Conservation (phyloP, 1,140 invertebrate genomes). For the Drosophila virilis region DNA sequence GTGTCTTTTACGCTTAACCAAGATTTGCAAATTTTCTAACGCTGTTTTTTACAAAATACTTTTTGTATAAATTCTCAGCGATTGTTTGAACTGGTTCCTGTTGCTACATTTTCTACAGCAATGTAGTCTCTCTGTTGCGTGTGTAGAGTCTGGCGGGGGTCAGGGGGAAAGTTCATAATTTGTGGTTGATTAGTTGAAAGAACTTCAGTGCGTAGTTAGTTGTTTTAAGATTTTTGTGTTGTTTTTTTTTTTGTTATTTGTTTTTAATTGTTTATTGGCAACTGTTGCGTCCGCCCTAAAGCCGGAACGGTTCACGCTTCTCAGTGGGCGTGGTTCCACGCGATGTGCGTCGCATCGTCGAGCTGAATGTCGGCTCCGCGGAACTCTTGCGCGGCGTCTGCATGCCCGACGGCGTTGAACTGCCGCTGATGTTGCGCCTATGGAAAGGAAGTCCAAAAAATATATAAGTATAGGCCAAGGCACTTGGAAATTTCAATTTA, state of each 20-base stretch:
- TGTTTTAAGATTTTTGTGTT: conserved; percentile 30
- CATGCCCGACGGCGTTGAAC: conserved; percentile 82
- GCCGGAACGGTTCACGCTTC: conserved; percentile 88
- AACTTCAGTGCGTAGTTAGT: conserved; percentile 78
- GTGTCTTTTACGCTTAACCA: conserved; percentile 64
- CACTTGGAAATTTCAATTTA: not conserved
- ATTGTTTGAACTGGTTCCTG: conserved; percentile 30
- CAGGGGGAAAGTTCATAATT: conserved; percentile 36
- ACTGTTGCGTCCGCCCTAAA: conserved; percentile 84
- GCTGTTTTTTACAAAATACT: conserved; percentile 8
- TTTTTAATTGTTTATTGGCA: conserved; percentile 62
- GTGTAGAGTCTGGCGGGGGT: conserved; percentile 16
- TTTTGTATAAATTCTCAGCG: conserved; percentile 54
- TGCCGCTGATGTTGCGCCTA: conserved; percentile 82
- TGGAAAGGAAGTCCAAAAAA: not conserved
- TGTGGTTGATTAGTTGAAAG: conserved; percentile 53
- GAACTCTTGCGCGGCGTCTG: conserved; percentile 83
- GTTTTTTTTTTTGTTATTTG: conserved; percentile 15
- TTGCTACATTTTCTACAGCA: conserved; percentile 61
- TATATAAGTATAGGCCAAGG: not conserved
- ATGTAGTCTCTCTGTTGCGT: conserved; percentile 51
- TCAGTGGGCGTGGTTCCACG: conserved; percentile 86
- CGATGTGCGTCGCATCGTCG: conserved; percentile 83
- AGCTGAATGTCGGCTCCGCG: conserved; percentile 79
- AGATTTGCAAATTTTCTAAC: conserved; percentile 28